phyloP scores from a whole-genome alignment of 2,888 invertebrate genomes.

The Marronus borbonicus region DNA sequence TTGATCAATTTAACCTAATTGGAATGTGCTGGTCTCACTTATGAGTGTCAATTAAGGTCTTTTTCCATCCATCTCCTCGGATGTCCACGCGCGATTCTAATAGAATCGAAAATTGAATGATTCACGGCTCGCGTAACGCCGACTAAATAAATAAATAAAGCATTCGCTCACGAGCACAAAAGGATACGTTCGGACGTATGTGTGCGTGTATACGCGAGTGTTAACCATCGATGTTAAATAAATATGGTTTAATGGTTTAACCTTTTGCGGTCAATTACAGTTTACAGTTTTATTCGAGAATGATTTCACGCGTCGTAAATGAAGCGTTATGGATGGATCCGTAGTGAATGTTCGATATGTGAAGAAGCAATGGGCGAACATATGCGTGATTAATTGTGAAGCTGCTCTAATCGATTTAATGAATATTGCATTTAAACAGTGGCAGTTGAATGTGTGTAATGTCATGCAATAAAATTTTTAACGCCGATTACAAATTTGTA shows the following conservation, averaged over 20 bases:
- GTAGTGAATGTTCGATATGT: too few relatives aligned
- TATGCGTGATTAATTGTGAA: too few relatives aligned
- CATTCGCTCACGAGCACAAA: background rate
- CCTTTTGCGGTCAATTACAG: constrained; percentile 4
- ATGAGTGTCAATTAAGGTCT: constrained; percentile 36
- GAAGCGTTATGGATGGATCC: too few relatives aligned
- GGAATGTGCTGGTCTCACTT: constrained; percentile 43
- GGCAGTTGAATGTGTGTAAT: too few relatives aligned
- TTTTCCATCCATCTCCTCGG: constrained; percentile 10
- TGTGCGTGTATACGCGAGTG: background rate
- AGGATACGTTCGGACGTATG: background rate
- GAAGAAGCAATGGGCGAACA: too few relatives aligned
- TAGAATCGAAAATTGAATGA: constrained; percentile 25
- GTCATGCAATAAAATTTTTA: too few relatives aligned
- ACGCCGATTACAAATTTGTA: too few relatives aligned
- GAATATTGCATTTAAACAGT: too few relatives aligned
- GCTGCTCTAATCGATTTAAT: too few relatives aligned
- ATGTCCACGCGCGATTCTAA: constrained; percentile 26
- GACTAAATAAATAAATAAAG: constrained; percentile 5
- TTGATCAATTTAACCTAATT: constrained; percentile 46
- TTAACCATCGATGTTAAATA: constrained; percentile 15
- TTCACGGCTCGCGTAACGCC: constrained; percentile 15
- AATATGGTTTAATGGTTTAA: constrained; percentile 13
- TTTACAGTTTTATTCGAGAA: constrained; percentile 12
- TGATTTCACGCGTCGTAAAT: constrained; percentile 4